phyloP scores from a whole-genome alignment of 2,888 invertebrate species.

The Rhagophthalmus giganteus region DNA sequence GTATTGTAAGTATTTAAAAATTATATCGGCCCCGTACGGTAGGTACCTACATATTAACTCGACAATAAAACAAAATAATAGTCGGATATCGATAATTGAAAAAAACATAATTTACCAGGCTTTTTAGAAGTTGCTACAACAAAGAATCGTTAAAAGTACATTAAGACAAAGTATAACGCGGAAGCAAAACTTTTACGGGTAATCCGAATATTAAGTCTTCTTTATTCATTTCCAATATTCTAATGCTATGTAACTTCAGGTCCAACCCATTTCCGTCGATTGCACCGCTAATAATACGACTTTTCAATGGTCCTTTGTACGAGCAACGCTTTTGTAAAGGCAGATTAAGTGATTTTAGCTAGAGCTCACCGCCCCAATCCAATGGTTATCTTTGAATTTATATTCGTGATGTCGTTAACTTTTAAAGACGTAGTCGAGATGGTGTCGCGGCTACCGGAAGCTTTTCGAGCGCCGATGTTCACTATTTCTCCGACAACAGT shows the following conservation, averaged over 20 bases:
- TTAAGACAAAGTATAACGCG: too few species aligned
- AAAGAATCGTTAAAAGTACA: too few species aligned
- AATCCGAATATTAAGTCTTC: constrained; percentile 15
- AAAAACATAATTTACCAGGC: too few species aligned
- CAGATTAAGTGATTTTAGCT: constrained; percentile 30
- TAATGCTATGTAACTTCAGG: constrained; percentile 20
- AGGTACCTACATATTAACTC: too few species aligned
- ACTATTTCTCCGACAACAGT: constrained; percentile 29
- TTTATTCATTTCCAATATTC: constrained; percentile 22
- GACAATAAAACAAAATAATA: too few species aligned
- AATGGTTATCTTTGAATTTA: constrained; percentile 30
- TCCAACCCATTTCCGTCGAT: constrained; percentile 23
- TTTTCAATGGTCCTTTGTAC: constrained; percentile 22
- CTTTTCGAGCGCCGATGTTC: constrained; percentile 34
- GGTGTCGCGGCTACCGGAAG: constrained; percentile 33
- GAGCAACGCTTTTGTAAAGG: constrained; percentile 24
- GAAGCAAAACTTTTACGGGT: too few species aligned
- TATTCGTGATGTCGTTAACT: constrained; percentile 23
- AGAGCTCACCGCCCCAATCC: constrained; percentile 20
- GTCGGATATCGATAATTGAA: too few species aligned
- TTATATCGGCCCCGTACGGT: too few species aligned
- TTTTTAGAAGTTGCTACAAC: not conserved
- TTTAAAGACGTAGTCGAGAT: constrained; percentile 26
- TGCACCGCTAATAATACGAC: constrained; percentile 26
- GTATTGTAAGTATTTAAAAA: too few species aligned